Conservation (phyloP, 64 coral and sea anemone species). For the Stichodactyla mertensii region DNA sequence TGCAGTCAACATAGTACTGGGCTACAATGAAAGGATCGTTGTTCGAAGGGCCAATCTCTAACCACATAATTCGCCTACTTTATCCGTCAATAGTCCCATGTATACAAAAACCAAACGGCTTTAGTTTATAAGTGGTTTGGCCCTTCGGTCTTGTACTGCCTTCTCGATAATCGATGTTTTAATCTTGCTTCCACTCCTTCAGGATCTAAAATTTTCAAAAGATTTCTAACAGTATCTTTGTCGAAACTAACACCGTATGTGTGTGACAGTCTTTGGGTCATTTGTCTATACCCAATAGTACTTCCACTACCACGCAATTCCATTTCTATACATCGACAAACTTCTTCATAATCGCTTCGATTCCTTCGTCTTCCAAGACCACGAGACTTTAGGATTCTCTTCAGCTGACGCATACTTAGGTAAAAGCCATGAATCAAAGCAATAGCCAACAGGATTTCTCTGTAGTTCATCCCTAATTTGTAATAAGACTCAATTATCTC, state of each 20-base stretch:
- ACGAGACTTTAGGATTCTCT: slow-evolving; percentile 12
- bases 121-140: slow-evolving; percentile 31
- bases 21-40: background rate
- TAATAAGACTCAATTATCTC: background rate
- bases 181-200: slow-evolving; percentile 35
- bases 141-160: slow-evolving; percentile 33
- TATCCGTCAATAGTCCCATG: background rate
- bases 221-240: slow-evolving; percentile 54
- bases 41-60: background rate
- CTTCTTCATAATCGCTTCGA: slow-evolving; percentile 1
- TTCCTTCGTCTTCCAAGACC: slow-evolving; percentile 8
- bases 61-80: background rate
- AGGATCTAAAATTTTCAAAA: slow-evolving; percentile 37
- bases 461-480: background rate
- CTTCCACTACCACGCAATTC: slow-evolving; percentile 9
- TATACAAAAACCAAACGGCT: background rate
- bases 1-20: background rate
- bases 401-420: slow-evolving; percentile 23
- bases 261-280: slow-evolving; percentile 2
- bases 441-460: slow-evolving; percentile 33
- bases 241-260: slow-evolving; percentile 18
- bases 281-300: slow-evolving; percentile 19
- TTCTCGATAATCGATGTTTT: slow-evolving; percentile 28
- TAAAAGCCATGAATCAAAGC: slow-evolving; percentile 7
- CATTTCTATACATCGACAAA: slow-evolving; percentile 7